These are phyloP conservation scores for Oxyteleia sp. DNA, from an alignment of 2,888 invertebrate genomes.

Conservation along the genomic window DNA sequence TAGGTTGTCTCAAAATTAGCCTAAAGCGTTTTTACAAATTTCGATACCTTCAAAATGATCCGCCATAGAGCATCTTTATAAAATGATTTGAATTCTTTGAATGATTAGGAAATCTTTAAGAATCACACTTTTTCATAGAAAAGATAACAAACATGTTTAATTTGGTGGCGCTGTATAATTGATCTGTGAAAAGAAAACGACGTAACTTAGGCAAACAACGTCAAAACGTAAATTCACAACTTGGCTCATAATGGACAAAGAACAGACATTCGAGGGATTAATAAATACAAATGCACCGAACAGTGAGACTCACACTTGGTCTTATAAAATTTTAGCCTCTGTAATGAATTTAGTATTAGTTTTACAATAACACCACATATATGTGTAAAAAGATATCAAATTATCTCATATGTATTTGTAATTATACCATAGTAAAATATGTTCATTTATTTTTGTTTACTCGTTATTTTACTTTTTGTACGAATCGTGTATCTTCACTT, in stretches of 20 bases:
- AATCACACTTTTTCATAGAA: too few relatives aligned
- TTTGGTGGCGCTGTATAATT: too few relatives aligned
- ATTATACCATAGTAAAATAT: constrained; percentile 66
- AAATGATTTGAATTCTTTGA: too few relatives aligned
- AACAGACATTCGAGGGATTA: constrained; percentile 26
- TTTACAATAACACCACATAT: constrained; percentile 38
- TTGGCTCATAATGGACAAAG: not conserved
- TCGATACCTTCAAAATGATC: too few relatives aligned
- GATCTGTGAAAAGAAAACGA: not conserved
- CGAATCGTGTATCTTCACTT: constrained; percentile 47
- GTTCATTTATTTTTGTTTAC: constrained; percentile 34
- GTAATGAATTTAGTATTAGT: constrained; percentile 41
- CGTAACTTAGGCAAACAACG: not conserved
- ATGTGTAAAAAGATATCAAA: constrained; percentile 66
- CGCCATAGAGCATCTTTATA: too few relatives aligned
- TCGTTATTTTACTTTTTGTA: constrained; percentile 52
- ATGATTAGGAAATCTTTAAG: too few relatives aligned
- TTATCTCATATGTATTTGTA: constrained; percentile 62
- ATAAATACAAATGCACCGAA: constrained; percentile 35
- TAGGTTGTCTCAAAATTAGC: too few relatives aligned
- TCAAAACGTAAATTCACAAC: not conserved
- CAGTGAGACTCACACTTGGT: constrained; percentile 51
- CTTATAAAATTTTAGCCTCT: constrained; percentile 45
- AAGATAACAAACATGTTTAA: too few relatives aligned
- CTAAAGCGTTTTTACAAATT: too few relatives aligned